Conservation (phyloP, 2,113 vertebrate species). For the Columbina picui region DNA sequence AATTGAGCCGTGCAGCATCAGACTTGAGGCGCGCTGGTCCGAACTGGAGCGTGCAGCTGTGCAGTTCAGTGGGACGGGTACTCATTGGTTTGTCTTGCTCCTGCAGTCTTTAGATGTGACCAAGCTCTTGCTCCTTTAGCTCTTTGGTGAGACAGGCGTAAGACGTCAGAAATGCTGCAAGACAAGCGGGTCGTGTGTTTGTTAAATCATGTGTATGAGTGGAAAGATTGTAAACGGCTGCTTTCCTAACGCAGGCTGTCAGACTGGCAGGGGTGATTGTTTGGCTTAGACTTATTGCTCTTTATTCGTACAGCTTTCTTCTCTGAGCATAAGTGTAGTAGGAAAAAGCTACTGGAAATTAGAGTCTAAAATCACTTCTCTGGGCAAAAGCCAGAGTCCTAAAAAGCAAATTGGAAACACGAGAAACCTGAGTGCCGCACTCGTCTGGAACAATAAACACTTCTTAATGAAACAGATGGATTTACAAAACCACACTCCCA, state of each 20-base stretch:
- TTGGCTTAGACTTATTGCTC: not conserved
- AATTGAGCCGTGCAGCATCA: not conserved
- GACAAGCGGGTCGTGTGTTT: not conserved
- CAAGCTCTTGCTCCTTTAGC: not conserved
- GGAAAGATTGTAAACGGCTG: not conserved
- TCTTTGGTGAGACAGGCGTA: not conserved
- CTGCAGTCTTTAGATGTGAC: not conserved
- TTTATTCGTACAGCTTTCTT: not conserved
- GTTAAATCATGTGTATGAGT: not conserved
- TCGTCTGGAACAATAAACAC: conserved; percentile 63
- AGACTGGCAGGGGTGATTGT: not conserved
- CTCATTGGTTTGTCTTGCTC: not conserved
- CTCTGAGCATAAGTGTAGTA: not conserved
- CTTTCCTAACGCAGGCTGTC: not conserved
- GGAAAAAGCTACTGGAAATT: conserved; percentile 57
- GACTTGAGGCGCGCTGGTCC: not conserved
- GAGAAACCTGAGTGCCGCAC: conserved; percentile 36
- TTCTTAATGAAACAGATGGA: conserved; percentile 49
- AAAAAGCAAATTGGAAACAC: conserved; percentile 61
- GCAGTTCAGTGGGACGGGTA: rapidly evolving
- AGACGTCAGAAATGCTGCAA: not conserved
- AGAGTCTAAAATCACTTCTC: conserved; percentile 29
- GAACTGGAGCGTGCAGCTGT: not conserved
- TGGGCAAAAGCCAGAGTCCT: conserved; percentile 46
- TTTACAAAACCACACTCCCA: not conserved